Evolutionary conservation across 2,888 invertebrate genomes (phyloP).

Genomic region (Serrognathus titanus): DNA sequence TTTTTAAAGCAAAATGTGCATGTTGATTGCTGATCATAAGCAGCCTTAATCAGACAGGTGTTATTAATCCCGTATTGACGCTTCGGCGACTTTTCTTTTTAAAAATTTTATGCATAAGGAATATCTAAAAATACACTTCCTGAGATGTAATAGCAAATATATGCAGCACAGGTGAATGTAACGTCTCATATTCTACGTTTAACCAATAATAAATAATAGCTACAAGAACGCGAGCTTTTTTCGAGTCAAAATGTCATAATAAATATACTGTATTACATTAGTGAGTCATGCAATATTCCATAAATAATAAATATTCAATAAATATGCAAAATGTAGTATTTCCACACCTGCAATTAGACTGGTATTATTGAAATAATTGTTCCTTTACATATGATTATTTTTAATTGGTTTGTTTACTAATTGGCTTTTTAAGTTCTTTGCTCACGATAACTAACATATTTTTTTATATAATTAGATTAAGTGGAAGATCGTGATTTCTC

Average conservation of each 20-base stretch:
- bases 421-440: not conserved
- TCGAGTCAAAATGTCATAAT: not conserved
- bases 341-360: constrained; percentile 1
- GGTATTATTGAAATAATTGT: not conserved
- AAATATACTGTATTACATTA: not conserved
- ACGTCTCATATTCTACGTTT: no score
- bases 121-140: no score
- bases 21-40: no score
- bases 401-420: constrained; percentile 2
- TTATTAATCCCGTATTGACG: no score
- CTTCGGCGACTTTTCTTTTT: no score
- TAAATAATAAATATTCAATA: constrained; percentile 1
- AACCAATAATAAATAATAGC: no score
- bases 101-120: no score
- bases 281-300: constrained; percentile 1
- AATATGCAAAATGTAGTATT: constrained; percentile 1
- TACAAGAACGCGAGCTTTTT: not conserved
- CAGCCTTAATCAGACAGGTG: no score
- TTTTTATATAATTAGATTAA: not conserved
- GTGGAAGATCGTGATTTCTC: no score
- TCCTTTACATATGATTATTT: constrained; percentile 2
- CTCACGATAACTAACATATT: not conserved
- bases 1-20: no score
- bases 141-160: no score
- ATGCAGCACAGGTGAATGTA: no score